Evolutionary conservation across 2,888 invertebrate genomes (phyloP), one percentile per base, ranked within the genome.

Genomic region (Keiferia lycopersicella): DNA sequence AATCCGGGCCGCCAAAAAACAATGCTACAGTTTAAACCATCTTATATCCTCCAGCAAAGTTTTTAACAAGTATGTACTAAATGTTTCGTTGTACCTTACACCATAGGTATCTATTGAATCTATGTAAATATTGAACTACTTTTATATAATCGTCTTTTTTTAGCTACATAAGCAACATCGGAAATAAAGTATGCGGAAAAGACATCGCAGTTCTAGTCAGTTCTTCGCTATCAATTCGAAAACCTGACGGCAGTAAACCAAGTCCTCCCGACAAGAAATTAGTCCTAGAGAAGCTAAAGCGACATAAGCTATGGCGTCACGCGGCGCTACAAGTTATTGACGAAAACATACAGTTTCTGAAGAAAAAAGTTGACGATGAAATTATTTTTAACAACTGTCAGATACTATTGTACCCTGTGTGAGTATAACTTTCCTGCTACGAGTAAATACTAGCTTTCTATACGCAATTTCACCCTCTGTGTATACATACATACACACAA

Each of bases 341-440:
- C 64, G 90, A 93, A 38, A 94, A 94, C 61, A 88, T 94, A 59
- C 80, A 91, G 30, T 94, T 87, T 76, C 79, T 96, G 30, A 83
- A 87, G 61, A 79, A 84, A 51, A 76, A 83, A 3, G 96, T 95
- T 73, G 71, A 81, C 0, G 80, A 84, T 62, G 74, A 88, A 6
- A 93, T 93, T 41, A 94, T 96, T 69, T 87, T 87, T 41, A 80
- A 89, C 30, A 94, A 94, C 73, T 87, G 95, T 62, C 94, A 94
- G 65, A 79, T 96, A 38, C 80, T 96, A 8, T 80, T 96, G 16
- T 96, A 96, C 87, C 94, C 96, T 8, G 85, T 88, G 95, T 96
- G 86, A 93, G 92, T 82, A 51, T 78, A 70, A 48, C 48, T 4
- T 20, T 48, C 2, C 14, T n/a, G 1, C 12, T 41, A 4, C 1